Evolutionary conservation across 2,797 vertebrate genomes (phyloP), one percentile per base, ranked within the genome.

Genomic region (Danio albolineatus): DNA sequence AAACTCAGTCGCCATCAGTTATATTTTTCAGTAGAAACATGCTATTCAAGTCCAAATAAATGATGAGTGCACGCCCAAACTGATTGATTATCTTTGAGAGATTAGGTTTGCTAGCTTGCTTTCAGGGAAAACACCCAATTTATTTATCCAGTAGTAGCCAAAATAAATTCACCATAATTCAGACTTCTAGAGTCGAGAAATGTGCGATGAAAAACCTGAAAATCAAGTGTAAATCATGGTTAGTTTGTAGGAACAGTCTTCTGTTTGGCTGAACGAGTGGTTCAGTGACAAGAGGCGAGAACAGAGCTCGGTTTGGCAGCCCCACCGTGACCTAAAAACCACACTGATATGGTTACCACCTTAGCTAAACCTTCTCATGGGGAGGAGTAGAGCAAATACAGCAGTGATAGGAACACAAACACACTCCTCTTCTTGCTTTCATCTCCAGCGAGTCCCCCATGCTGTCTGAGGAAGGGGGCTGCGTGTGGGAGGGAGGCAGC

Each of bases 321-420:
- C 79, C 86, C 88, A 88, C 65, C 17, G 85, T 60, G 87, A 93
- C 92, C 89, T 91, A 90, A 92, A 88, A 93, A 93, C 91, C 89
- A 66, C 84, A 82, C 81, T 89, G 90, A 89, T 91, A 90, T 89
- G 86, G 89, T 90, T 92, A 93, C 90, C 92, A 89, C 88, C 90
- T 85, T 49, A 85, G 86, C 87, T 85, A 84, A 91, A 88, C 86
- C 89, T 90, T 89, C 82, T 57, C 89, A 87, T 87, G 88, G 80
- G 69, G 89, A 80, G 54, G 66, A 89, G 82, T 84, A 90, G 87
- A 90, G 90, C 88, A 93, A 93, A 93, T 86, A 91, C 86, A 89
- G 87, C 87, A 90, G 90, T 83, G 89, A 91, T 91, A 90, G 92
- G 93, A 93, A 94, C 90, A 92, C 92, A 94, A 93, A 93, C 92